phyloP scores from a whole-genome alignment of 2,888 invertebrate species.

The Pseudanteris insignis region DNA sequence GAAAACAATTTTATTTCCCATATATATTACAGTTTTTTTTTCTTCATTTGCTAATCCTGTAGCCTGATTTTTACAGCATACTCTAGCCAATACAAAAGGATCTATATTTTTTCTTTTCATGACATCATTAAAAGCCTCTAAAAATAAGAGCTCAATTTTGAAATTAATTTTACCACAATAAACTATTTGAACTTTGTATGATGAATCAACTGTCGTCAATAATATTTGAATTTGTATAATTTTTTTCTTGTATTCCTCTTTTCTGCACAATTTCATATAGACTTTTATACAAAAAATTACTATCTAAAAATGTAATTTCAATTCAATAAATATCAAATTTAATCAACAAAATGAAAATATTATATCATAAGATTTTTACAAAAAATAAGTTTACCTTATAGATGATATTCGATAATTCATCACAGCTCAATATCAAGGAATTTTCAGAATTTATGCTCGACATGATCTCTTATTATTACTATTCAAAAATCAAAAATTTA shows the following conservation, averaged over 20 bases:
- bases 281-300: too few species aligned
- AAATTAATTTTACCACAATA: constrained; percentile 18
- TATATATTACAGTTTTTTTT: constrained; percentile 4
- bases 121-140: constrained; percentile 7
- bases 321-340: too few species aligned
- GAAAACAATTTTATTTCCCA: constrained; percentile 7
- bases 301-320: too few species aligned
- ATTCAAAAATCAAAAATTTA: too few species aligned
- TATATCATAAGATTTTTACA: too few species aligned
- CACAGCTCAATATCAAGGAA: too few species aligned
- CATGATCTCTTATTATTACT: too few species aligned
- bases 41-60: constrained; percentile 2
- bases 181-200: constrained; percentile 15
- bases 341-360: too few species aligned
- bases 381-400: too few species aligned
- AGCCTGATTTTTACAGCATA: constrained; percentile 14
- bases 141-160: constrained; percentile 7
- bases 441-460: too few species aligned
- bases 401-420: too few species aligned
- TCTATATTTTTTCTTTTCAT: constrained; percentile 1
- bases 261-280: constrained; percentile 4
- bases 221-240: constrained; percentile 25
- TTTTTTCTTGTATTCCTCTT: constrained; percentile 1
- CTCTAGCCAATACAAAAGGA: constrained; percentile 1
- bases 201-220: constrained; percentile 6